Evolutionary conservation across 2,113 vertebrate species (phyloP), one percentile per base, ranked within the genome.

Genomic region (Centropus unirufus): DNA sequence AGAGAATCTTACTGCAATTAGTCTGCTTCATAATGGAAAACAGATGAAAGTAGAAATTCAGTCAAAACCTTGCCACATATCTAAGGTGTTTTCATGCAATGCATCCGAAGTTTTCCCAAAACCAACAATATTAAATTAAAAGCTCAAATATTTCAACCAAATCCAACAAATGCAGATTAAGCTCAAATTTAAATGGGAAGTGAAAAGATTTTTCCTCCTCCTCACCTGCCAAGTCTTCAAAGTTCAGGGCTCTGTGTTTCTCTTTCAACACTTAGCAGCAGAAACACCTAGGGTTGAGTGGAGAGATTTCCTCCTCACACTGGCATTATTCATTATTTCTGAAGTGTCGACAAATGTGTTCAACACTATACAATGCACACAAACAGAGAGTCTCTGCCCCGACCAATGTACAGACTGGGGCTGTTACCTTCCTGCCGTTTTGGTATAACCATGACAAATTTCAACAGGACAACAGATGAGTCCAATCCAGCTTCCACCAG

Each of bases 251-350:
- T 91, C 87, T 90, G 93, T 92, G 91, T 97, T 95, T 81, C 94
- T 96, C 95, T 96, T 93, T 96, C 95, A 97, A 80, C 96, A 95
- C 95, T 90, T 91, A 88, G 47, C 85, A 90, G 93, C 88, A 96
- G 96, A 96, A 97, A 97, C 93, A 96, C 96, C 93, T 95, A 95
- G 83, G 74, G 90, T 93, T 96, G 96, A 97, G 96, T 94, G 95
- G 90, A 87, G 93, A 96, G 93, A 94, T 95, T 97, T 97, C 95
- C 95, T 94, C 66, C 92, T 97, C 92, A 93, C 93, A 83, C 90
- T 92, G 80, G 92, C 89, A 90, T 97, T 96, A 96, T 94, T 96
- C 96, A 96, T 93, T 96, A 96, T 89, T 96, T 87, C 86, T 66
- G 58, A 96, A 92, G 95, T 92, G 96, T 90, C 11, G 95, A 97